Conservation (phyloP, 2,888 invertebrate genomes). For the Cataglyphis cursor region DNA sequence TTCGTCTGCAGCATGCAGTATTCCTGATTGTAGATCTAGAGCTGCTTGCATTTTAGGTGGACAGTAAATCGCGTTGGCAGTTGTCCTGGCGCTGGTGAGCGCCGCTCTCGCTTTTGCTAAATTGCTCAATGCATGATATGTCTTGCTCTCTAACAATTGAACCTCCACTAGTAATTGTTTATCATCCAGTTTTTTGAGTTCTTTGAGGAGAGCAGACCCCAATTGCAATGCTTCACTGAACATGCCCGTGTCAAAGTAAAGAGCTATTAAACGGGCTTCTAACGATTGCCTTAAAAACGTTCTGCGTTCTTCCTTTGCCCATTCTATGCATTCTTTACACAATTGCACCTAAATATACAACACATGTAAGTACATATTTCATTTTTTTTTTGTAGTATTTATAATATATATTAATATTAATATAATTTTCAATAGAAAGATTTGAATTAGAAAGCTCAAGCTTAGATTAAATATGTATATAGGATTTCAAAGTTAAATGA, state of each 20-base stretch:
- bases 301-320: conserved; percentile 99
- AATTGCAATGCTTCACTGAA: conserved; percentile 94
- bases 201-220: conserved; percentile 95
- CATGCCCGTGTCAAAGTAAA: conserved; percentile 97
- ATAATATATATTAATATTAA: background rate
- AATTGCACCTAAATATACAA: conserved; percentile 89
- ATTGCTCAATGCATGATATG: conserved; percentile 98
- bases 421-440: background rate
- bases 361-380: background rate
- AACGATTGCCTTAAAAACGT: conserved; percentile 98
- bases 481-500: background rate
- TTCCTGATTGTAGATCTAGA: conserved; percentile 98
- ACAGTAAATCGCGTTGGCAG: conserved; percentile 99
- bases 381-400: too few relatives aligned
- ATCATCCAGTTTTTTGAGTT: conserved; percentile 99
- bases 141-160: conserved; percentile 98
- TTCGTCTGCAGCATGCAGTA: conserved; percentile 99
- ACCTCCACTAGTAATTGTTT: conserved; percentile 99
- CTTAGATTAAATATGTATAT: background rate
- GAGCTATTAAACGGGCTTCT: conserved; percentile 97
- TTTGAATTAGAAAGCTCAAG: background rate
- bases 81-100: conserved; percentile 99
- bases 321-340: conserved; percentile 99
- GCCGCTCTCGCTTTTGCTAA: conserved; percentile 98
- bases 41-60: conserved; percentile 99